A percentile compares a stretch with the other conserved stretches of the same genome.
Evolutionary conservation across 92 coral and sea anemone genomes (phyloP).

Genomic region (Pocillopora grandis): DNA sequence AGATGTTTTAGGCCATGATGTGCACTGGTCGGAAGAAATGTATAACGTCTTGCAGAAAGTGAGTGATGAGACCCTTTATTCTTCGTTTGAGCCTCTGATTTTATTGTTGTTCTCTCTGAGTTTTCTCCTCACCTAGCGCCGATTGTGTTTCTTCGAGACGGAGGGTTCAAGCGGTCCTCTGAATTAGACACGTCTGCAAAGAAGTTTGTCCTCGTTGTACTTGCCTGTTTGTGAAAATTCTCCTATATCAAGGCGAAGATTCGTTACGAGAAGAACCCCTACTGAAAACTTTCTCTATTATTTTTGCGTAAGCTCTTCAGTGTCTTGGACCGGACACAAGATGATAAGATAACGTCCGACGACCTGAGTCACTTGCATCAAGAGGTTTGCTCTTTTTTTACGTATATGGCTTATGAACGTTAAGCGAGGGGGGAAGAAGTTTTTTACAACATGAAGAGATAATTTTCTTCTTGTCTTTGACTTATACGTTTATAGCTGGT

Average conservation of each 20-base stretch:
- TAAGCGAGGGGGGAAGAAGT: too few species aligned
- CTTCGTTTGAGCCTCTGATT: too few species aligned
- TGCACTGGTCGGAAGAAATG: slow-evolving; percentile 26
- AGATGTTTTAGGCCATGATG: slow-evolving; percentile 29
- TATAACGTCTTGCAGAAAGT: slow-evolving; percentile 17
- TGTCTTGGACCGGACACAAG: slow-evolving; percentile 51
- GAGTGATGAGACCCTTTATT: not conserved
- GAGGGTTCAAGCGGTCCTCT: too few species aligned
- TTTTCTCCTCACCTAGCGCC: too few species aligned
- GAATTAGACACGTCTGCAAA: not conserved
- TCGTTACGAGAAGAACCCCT: not conserved
- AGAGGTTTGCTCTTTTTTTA: slow-evolving; percentile 22
- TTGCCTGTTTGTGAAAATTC: not conserved
- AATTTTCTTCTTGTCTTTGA: too few species aligned
- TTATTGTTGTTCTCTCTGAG: too few species aligned
- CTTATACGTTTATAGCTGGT: too few species aligned
- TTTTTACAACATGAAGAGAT: too few species aligned
- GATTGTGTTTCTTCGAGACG: too few species aligned
- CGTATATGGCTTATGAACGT: not conserved
- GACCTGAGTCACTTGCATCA: slow-evolving; percentile 34
- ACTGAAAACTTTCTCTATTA: not conserved
- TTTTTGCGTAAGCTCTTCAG: slow-evolving; percentile 14
- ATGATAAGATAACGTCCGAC: slow-evolving; percentile 31
- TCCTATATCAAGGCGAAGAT: not conserved
- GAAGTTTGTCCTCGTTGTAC: not conserved